These are phyloP conservation scores for Phalangium opilio DNA, from an alignment of 2,888 invertebrate species.

Conservation along the genomic window DNA sequence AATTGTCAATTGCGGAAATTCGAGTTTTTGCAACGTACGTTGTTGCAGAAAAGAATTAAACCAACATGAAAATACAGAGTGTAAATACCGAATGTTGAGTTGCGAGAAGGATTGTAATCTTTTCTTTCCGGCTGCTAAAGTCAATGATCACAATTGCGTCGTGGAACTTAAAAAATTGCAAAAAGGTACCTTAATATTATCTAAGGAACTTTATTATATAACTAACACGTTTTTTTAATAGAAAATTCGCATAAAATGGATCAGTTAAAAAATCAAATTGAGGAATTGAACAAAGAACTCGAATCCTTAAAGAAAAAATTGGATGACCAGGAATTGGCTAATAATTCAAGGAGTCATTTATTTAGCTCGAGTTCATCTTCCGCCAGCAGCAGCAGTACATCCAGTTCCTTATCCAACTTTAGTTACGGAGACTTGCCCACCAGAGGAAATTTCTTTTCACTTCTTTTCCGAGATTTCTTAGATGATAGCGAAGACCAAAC, in stretches of 20 bases:
- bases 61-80: slow-evolving; percentile 6
- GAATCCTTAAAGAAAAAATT: no score
- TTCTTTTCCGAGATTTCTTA: no score
- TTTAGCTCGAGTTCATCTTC: no score
- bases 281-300: no score
- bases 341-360: no score
- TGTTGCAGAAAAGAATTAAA: slow-evolving; percentile 6
- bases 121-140: background rate
- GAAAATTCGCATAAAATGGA: background rate
- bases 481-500: no score
- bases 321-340: no score
- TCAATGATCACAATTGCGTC: slow-evolving; percentile 8
- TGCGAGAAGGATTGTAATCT: slow-evolving; percentile 7
- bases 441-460: no score
- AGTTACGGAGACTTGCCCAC: no score
- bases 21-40: slow-evolving; percentile 3
- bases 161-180: slow-evolving; percentile 5
- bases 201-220: background rate
- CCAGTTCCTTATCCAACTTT: no score
- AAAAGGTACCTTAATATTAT: slow-evolving; percentile 6
- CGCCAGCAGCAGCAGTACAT: no score
- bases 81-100: slow-evolving; percentile 3
- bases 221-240: background rate
- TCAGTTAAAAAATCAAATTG: no score
- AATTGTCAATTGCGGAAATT: slow-evolving; percentile 6